Conservation (phyloP, 2,888 invertebrate species). For the Netelia fuscicornis region DNA sequence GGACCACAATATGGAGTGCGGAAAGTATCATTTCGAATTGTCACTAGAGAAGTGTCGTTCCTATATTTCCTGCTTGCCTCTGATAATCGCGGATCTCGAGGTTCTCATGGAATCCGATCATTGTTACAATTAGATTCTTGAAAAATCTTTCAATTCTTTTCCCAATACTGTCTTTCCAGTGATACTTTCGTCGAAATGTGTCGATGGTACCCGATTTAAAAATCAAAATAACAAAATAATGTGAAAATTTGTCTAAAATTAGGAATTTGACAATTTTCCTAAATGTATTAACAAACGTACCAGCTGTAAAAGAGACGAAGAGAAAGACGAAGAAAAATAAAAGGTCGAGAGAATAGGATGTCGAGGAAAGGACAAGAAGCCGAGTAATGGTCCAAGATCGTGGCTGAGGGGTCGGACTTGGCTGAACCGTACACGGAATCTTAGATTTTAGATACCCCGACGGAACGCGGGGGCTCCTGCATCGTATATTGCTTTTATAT, state of each 20-base stretch:
- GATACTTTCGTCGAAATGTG: too few species aligned
- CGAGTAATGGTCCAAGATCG: slow-evolving; percentile 79
- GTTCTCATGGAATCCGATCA: slow-evolving; percentile 7
- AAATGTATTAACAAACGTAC: neutral
- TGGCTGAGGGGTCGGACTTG: slow-evolving; percentile 76
- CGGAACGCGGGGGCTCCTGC: slow-evolving; percentile 13
- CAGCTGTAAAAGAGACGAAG: neutral
- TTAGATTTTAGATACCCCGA: slow-evolving; percentile 75
- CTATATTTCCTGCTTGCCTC: neutral
- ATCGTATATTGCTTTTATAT: neutral
- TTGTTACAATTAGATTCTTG: slow-evolving; percentile 1
- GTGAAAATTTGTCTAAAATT: too few species aligned
- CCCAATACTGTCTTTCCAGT: too few species aligned
- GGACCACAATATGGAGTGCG: slow-evolving; percentile 32
- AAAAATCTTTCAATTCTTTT: too few species aligned
- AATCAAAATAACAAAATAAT: too few species aligned
- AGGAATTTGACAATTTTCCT: too few species aligned
- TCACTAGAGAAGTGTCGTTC: slow-evolving; percentile 38
- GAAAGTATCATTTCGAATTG: slow-evolving; percentile 48
- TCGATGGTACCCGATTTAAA: too few species aligned
- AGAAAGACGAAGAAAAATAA: neutral
- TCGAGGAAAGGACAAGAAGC: slow-evolving; percentile 16
- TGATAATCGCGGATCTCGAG: slow-evolving; percentile 36
- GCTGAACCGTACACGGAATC: slow-evolving; percentile 78
- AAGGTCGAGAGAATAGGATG: slow-evolving; percentile 18